These are phyloP conservation scores for Noctua janthina DNA, from an alignment of 2,888 invertebrate species.

Conservation along the genomic window DNA sequence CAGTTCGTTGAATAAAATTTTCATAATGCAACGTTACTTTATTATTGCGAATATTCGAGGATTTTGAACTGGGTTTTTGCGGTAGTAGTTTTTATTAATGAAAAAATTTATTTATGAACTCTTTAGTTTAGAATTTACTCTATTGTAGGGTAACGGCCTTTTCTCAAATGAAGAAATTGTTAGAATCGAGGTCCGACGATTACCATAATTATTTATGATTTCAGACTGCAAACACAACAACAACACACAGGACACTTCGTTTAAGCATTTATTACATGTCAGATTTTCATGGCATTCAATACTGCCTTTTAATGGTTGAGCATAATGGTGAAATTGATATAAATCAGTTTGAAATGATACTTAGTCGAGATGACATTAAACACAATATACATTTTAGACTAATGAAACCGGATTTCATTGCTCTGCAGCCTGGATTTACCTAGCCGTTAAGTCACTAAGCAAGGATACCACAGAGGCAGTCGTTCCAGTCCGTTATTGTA, in stretches of 20 bases:
- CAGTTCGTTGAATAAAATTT: slow-evolving; percentile 57
- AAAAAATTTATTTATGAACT: background rate
- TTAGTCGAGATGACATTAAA: background rate
- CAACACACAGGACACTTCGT: background rate
- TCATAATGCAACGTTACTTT: slow-evolving; percentile 50
- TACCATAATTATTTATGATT: background rate
- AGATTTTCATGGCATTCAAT: background rate
- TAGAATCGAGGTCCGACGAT: background rate
- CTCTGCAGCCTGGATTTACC: background rate
- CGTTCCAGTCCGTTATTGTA: slow-evolving; percentile 12
- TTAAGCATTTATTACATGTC: background rate
- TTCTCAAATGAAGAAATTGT: background rate
- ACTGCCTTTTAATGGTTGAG: background rate
- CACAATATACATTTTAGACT: background rate
- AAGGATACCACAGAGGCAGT: slow-evolving; percentile 14
- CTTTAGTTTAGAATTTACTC: background rate
- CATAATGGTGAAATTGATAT: background rate
- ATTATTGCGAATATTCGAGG: slow-evolving; percentile 30
- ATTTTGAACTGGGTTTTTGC: slow-evolving; percentile 11
- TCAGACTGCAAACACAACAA: background rate
- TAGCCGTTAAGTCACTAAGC: background rate
- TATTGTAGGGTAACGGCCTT: background rate
- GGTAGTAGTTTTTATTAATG: no score
- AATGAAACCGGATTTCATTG: background rate
- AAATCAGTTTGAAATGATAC: background rate